phyloP scores from a whole-genome alignment of 2,113 vertebrate genomes.

The Percopsis transmontana region DNA sequence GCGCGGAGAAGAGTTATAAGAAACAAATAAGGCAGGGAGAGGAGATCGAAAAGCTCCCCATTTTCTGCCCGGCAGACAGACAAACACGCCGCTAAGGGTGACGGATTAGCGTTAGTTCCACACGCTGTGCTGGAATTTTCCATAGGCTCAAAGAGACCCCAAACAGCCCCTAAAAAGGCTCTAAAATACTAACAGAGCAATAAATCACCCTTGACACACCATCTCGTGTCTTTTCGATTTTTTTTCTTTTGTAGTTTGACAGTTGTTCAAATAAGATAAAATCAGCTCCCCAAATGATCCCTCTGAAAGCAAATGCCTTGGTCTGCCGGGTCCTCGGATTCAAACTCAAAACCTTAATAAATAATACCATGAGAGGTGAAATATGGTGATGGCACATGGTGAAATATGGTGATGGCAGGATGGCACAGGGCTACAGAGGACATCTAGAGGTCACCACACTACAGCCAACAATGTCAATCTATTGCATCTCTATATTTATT shows the following conservation, averaged over 20 bases:
- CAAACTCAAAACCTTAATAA: slow-evolving; percentile 14
- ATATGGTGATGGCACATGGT: too few relatives aligned
- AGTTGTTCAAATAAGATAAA: slow-evolving; percentile 24
- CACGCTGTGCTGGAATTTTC: slow-evolving; percentile 59
- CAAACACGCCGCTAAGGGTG: slow-evolving; percentile 64
- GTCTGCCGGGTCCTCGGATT: slow-evolving; percentile 29
- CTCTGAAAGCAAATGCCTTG: slow-evolving; percentile 20
- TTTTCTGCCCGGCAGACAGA: slow-evolving; percentile 59
- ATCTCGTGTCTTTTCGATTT: slow-evolving; percentile 35
- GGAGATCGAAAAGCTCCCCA: slow-evolving; percentile 43
- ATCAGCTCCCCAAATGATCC: slow-evolving; percentile 14
- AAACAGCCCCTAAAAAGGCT: slow-evolving; percentile 52
- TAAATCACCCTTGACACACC: slow-evolving; percentile 55
- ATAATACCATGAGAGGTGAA: too few relatives aligned
- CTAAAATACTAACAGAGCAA: slow-evolving; percentile 59
- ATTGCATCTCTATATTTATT: too few relatives aligned
- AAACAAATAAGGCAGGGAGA: slow-evolving; percentile 28
- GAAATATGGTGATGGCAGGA: too few relatives aligned
- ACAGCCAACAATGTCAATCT: too few relatives aligned
- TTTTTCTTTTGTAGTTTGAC: slow-evolving; percentile 9
- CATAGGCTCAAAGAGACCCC: slow-evolving; percentile 54
- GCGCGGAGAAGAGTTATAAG: slow-evolving; percentile 49
- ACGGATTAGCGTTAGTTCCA: slow-evolving; percentile 68
- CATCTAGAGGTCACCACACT: too few relatives aligned
- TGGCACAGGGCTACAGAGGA: too few relatives aligned